Evolutionary conservation across 2,113 vertebrate species (phyloP).

Genomic region (Himantopus leucocephalus): DNA sequence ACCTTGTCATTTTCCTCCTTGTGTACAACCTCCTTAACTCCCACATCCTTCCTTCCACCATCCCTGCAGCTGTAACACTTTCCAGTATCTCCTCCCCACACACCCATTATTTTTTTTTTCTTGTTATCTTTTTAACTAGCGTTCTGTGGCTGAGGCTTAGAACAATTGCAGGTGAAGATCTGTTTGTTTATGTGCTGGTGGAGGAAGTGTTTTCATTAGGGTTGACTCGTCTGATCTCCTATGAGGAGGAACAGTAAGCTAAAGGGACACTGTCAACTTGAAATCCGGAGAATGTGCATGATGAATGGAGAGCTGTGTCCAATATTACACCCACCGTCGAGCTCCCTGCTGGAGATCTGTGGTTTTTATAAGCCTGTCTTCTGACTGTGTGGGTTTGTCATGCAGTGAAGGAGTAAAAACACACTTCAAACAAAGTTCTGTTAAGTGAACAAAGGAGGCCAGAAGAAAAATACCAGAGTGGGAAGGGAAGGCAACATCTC

Average conservation of each 20-base stretch:
- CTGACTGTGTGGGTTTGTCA: slow-evolving; percentile 56
- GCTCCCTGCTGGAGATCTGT: slow-evolving; percentile 50
- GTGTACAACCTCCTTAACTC: slow-evolving; percentile 40
- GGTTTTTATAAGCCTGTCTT: slow-evolving; percentile 47
- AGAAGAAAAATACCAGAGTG: slow-evolving; percentile 8
- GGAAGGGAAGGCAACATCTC: neutral
- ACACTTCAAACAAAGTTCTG: slow-evolving; percentile 58
- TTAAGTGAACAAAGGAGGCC: slow-evolving; percentile 45
- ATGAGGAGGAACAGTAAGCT: slow-evolving; percentile 1
- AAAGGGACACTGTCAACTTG: slow-evolving; percentile 38
- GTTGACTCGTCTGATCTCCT: neutral
- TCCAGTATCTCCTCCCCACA: slow-evolving; percentile 31
- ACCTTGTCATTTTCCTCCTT: slow-evolving; percentile 56
- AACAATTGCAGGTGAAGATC: slow-evolving; percentile 42
- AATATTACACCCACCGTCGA: slow-evolving; percentile 28
- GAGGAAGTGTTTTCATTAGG: slow-evolving; percentile 63
- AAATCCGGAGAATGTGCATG: slow-evolving; percentile 47
- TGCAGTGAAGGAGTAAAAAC: slow-evolving; percentile 42
- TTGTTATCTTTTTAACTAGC: neutral
- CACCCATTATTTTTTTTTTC: neutral
- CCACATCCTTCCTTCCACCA: slow-evolving; percentile 70
- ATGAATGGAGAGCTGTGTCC: slow-evolving; percentile 56
- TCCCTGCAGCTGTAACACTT: slow-evolving; percentile 35
- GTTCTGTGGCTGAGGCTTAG: neutral
- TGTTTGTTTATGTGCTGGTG: slow-evolving; percentile 25